Percentiles rank a stretch among this genome's conserved stretches.
These are phyloP conservation scores for Huso huso DNA, from an alignment of 2,797 vertebrate species.

Conservation along the genomic window DNA sequence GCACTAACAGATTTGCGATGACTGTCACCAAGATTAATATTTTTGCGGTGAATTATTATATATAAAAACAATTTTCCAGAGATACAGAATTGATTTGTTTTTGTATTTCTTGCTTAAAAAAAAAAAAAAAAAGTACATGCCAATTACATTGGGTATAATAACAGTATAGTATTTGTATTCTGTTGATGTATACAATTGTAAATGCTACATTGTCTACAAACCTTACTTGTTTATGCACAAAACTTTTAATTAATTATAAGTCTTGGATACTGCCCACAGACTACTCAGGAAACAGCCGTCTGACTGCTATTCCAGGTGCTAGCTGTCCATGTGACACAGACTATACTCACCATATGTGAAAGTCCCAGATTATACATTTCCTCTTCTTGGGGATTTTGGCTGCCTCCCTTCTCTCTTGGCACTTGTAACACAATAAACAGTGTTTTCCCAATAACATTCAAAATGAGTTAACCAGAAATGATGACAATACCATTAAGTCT, in stretches of 20 bases:
- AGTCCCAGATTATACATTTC: neutral
- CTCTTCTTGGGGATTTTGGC: neutral
- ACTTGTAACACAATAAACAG: neutral
- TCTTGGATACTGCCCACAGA: neutral
- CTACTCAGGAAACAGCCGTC: neutral
- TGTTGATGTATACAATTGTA: too few species aligned
- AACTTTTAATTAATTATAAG: neutral
- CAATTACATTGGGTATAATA: too few species aligned
- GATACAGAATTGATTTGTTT: too few species aligned
- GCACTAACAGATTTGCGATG: too few species aligned
- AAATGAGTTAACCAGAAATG: neutral
- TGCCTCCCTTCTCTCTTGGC: neutral
- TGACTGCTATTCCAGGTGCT: constrained; percentile 4
- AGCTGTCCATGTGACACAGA: neutral
- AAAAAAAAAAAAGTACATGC: too few species aligned
- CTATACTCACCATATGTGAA: neutral
- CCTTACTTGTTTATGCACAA: neutral
- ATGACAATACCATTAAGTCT: neutral
- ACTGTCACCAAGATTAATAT: too few species aligned
- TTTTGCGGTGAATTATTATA: too few species aligned
- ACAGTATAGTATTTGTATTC: too few species aligned
- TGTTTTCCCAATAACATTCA: neutral
- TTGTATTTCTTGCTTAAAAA: too few species aligned
- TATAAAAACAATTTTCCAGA: too few species aligned
- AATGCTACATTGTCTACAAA: too few species aligned